Base-by-base conservation (phyloP, 2,797 vertebrate genomes). In the Acanthopagrus latus region DNA sequence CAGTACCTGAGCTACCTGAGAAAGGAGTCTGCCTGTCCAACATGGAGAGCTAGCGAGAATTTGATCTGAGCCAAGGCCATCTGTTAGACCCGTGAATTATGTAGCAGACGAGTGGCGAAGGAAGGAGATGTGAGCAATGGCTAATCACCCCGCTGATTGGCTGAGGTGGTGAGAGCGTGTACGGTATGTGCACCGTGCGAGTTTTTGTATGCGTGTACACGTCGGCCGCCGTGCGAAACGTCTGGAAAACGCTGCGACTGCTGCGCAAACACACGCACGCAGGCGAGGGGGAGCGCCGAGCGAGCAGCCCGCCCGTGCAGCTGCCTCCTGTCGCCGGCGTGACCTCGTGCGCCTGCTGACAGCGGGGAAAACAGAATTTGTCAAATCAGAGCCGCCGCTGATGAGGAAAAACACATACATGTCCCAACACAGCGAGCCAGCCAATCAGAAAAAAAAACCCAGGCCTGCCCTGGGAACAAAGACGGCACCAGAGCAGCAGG, bases 351-450 rank as follows among this genome's bases (percentile, higher is more conserved):
- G 70, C 12, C 86, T 27, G 80, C 56, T 29, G 89, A 93, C 91
- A 86, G 92, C 82, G 84, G 87, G 75, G 87, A 88, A 94, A 94
- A 93, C 86, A 92, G 88, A 88, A 92, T 93, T 91, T 88, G 86
- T 94, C 91, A 93, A 93, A 92, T 91, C 76, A 83, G 84, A 80
- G 72, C 68, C 13, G 55, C 66, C 5, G 54, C 88, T 89, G 91
- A 94, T 91, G 91, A 92, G 82, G 87, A 89, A 93, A 91, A 90
- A 93, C 91, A 93, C 83, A 87, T 87, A 70, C 21, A 21, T 88
- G 80, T 89, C 76, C 86, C 75, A 8, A 69, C 82, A 79, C 88
- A 73, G 73, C 64, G 11, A 70, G 80, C 65, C 58, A 38, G 70
- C 91, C 88, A 91, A 90, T 93, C 89, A 77, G 77, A 9, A 27